These are phyloP conservation scores for Alouatta palliata DNA, from an alignment of 2,113 vertebrate genomes.

Conservation along the genomic window DNA sequence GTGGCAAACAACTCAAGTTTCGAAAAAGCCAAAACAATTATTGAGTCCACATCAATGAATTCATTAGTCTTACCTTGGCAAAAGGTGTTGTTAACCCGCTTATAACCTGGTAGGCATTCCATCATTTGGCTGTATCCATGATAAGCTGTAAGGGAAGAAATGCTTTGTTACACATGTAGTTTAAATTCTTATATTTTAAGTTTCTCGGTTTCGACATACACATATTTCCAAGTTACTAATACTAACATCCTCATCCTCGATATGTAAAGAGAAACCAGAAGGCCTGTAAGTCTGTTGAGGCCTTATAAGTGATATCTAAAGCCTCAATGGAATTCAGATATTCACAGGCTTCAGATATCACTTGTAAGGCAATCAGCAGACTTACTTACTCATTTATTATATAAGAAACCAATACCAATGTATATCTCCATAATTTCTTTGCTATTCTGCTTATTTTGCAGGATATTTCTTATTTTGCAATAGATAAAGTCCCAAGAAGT, in stretches of 20 bases:
- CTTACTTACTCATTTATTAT: background rate
- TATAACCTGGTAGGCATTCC: conserved; percentile 96
- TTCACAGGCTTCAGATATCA: no score
- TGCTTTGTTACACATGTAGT: background rate
- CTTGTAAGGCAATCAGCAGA: background rate
- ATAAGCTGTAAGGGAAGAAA: conserved; percentile 85
- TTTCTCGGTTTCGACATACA: no score
- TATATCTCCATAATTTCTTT: background rate
- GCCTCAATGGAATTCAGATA: no score
- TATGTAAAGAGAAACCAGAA: no score
- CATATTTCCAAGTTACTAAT: no score
- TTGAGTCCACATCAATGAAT: background rate
- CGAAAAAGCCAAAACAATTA: background rate
- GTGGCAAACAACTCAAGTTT: background rate
- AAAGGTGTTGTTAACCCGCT: conserved; percentile 93
- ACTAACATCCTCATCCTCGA: no score
- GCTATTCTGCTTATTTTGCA: background rate
- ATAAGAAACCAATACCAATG: background rate
- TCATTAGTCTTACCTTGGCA: conserved; percentile 91
- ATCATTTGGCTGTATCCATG: conserved; percentile 87
- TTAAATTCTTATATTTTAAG: background rate
- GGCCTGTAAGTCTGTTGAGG: no score
- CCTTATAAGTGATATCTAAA: background rate
- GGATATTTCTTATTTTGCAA: background rate
- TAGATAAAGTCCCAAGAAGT: background rate